Percentiles rank a stretch among this genome's conserved stretches.
Conservation (phyloP, 2,888 invertebrate species). For the Netelia fuscicornis region DNA sequence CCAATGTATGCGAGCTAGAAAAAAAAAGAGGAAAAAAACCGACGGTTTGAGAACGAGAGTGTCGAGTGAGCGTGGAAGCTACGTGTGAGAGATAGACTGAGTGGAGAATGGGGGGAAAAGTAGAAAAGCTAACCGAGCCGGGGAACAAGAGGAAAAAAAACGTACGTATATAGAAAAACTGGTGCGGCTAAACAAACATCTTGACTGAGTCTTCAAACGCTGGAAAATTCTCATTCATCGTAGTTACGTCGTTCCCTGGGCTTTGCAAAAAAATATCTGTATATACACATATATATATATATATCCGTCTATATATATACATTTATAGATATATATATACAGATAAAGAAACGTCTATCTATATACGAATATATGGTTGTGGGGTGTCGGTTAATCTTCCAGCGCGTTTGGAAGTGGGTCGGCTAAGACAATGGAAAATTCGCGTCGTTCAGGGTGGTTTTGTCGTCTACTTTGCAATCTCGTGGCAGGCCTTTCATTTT, state of each 20-base stretch:
- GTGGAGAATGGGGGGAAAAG: slow-evolving; percentile 54
- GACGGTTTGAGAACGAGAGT: slow-evolving; percentile 36
- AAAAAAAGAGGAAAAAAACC: not conserved
- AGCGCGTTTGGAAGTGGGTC: slow-evolving; percentile 79
- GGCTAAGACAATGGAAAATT: slow-evolving; percentile 77
- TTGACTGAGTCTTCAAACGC: slow-evolving; percentile 73
- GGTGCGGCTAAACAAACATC: slow-evolving; percentile 66
- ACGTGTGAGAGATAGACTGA: slow-evolving; percentile 24
- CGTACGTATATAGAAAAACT: not conserved
- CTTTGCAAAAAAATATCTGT: not conserved
- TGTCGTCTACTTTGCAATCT: slow-evolving; percentile 70
- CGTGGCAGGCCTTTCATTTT: slow-evolving; percentile 65
- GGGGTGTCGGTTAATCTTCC: slow-evolving; percentile 78
- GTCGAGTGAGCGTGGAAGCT: slow-evolving; percentile 57
- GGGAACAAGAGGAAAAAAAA: slow-evolving; percentile 13
- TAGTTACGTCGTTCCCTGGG: slow-evolving; percentile 65
- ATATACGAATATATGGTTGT: slow-evolving; percentile 62
- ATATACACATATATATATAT: not conserved
- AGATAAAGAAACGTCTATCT: not conserved
- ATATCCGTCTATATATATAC: too few relatives aligned
- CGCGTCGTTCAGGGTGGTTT: slow-evolving; percentile 43
- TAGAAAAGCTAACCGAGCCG: slow-evolving; percentile 44
- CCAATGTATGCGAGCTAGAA: slow-evolving; percentile 29
- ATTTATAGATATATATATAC: not conserved
- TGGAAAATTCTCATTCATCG: slow-evolving; percentile 77